phyloP scores from a whole-genome alignment of 1,140 invertebrate species.

The Melanaphis sacchari region DNA sequence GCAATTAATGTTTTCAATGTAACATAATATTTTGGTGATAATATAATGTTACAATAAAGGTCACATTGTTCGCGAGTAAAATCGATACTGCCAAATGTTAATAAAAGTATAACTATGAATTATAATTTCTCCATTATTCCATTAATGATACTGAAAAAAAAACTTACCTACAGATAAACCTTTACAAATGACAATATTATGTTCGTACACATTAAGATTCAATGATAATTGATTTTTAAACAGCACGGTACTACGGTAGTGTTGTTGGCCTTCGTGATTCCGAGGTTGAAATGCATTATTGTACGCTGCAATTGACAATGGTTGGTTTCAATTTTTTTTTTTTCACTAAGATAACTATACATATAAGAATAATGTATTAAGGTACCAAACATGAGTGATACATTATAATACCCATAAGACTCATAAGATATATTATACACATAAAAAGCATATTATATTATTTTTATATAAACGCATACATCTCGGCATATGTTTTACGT shows the following conservation, averaged over 20 bases:
- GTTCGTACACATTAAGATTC: neutral
- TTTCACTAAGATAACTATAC: neutral
- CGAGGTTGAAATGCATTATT: conserved; percentile 12
- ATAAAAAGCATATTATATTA: neutral
- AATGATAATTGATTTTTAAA: conserved; percentile 17
- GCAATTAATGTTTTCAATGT: neutral
- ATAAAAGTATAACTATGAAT: neutral
- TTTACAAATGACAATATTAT: neutral
- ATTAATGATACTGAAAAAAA: neutral
- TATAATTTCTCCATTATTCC: neutral
- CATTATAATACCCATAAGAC: neutral
- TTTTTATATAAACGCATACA: neutral
- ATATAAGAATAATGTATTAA: neutral
- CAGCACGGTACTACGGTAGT: neutral
- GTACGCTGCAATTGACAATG: neutral
- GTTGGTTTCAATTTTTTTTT: neutral
- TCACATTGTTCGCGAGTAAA: neutral
- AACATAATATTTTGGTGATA: neutral
- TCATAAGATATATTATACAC: neutral
- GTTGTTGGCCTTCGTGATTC: neutral
- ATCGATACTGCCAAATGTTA: neutral
- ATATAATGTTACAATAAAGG: neutral
- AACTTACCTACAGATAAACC: neutral
- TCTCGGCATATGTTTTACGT: neutral
- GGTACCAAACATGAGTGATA: neutral